Evolutionary conservation across 2,113 vertebrate genomes (phyloP), one percentile per base, ranked within the genome.

Genomic region (Centrocercus urophasianus): DNA sequence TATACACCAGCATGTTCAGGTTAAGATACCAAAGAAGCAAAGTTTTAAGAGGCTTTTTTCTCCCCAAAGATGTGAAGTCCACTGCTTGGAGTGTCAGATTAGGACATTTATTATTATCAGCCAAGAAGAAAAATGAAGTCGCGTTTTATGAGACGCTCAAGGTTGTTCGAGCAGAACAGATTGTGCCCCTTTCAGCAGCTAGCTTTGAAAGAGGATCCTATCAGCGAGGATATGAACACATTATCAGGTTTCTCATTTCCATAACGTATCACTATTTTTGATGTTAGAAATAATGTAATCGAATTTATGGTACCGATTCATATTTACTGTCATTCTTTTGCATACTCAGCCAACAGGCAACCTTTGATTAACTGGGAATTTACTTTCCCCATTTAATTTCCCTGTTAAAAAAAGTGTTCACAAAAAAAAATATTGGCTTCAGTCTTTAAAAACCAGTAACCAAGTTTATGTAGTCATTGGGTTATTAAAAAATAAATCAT

Each of bases 131-230:
- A 95, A 98, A 99, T 30, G 76, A 88, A 4, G 94, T 97, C 42
- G 80, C 92, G 63, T 99, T 99, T 88, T 98, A 98, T 57, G 98
- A 99, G 86, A 98, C 98, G 3, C 95, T 99, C 96, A 99, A 99
- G 97, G 76, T 99, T 72, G 98, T 98, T 80, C 98, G 99, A 95
- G 98, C 98, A 75, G 99, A 99, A 70, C 99, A 99, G 97, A 99
- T 99, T 63, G 98, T 99, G 59, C 99, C 99, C n/a, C 98, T 99
- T 93, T 99, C 99, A 79, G 99, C 99, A 42, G 99, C 99, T 83
- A 99, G 99, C 96, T 99, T 99, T 75, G 99, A 99, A 97, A 99
- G 99, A 96, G 99, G 99, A 56, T 99, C 99, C 76, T 99, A 99
- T 96, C 99, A 99, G 94, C 98, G 99, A 97, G 99, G 99, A 97